Evolutionary conservation across 2,888 invertebrate species (phyloP), one percentile per base, ranked within the genome.

Genomic region (Drosophila melanosoma): DNA sequence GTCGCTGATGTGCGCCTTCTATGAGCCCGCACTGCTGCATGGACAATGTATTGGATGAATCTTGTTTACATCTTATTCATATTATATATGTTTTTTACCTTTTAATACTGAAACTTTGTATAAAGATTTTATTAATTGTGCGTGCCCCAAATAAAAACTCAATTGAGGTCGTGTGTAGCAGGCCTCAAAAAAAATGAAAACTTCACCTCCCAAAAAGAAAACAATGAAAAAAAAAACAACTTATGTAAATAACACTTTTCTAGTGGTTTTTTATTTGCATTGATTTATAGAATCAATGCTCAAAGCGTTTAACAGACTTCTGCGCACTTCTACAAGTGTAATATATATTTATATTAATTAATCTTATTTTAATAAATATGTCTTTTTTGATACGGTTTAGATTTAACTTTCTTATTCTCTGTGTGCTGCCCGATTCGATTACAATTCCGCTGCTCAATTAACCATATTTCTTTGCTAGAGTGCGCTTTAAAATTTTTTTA

Each of bases 11-110:
- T 96, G 96, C 79, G 95, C 96, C 90, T 96, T 96, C 79, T 96
- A 97, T 90, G 96, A 96, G 82, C 90, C 89, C 75, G 95, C 95
- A 66, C 94, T 94, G 90, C 97, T 97, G 84, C 98, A 98, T 94
- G 98, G 98, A 93, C 97, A 97, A 95, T 98, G 98, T 98, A 98
- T 90, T 90, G 90, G 87, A 88, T 91, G 79, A 83, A 72, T 70
- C 76, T 88, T 90, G 58, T 72, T 72, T 78, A 63, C 12, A 17
- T 17, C 29, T 52, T 65, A 51, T 51, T 63, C 54, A 53, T 33
- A 35, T 38, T 52, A 52, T 53, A 40, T 45, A 10, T 59, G 29
- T 36, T 52, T 32, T 58, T 40, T 61, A 52, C 72, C 51, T 61
- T 49, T 51, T 49, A 42, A 74, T 61, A 53, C 33, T 54, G 40